Evolutionary conservation across 1,140 invertebrate species (phyloP).

Genomic region (Ctenoplectra terminalis): DNA sequence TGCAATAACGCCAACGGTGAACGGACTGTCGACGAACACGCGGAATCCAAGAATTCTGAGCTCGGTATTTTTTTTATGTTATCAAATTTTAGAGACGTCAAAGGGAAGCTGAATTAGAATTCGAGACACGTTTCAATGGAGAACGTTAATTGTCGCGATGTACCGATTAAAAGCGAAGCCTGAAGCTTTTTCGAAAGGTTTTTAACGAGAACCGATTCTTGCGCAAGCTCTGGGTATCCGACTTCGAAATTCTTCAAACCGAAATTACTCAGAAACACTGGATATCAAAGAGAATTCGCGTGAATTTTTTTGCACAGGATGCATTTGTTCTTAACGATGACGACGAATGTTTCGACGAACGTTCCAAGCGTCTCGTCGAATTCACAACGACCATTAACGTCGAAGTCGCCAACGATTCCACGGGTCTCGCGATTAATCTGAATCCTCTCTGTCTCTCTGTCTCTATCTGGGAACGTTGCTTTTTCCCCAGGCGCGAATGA

Average conservation of each 20-base stretch:
- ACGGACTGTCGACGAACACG: not conserved
- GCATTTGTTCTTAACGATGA: not conserved
- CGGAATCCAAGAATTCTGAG: not conserved
- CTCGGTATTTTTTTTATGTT: too few species aligned
- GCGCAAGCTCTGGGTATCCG: too few species aligned
- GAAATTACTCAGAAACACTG: not conserved
- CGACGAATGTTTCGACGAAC: not conserved
- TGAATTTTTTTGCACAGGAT: not conserved
- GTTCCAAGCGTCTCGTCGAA: not conserved
- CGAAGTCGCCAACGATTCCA: not conserved
- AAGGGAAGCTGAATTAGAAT: not conserved
- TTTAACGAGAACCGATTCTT: not conserved
- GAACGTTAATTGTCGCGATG: too few species aligned
- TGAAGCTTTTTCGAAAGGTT: too few species aligned
- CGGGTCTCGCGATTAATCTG: constrained; percentile 14
- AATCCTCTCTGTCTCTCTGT: not conserved
- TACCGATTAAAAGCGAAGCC: too few species aligned
- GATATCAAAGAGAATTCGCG: not conserved
- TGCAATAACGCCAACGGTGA: constrained; percentile 18
- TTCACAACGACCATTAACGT: not conserved
- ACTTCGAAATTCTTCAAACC: too few species aligned
- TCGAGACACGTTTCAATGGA: not conserved
- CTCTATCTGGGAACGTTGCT: not conserved
- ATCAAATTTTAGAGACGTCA: not conserved
- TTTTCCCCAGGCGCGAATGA: not conserved